Evolutionary conservation across 2,113 vertebrate species (phyloP), one percentile per base, ranked within the genome.

Genomic region (Proterorhinus semilunaris): DNA sequence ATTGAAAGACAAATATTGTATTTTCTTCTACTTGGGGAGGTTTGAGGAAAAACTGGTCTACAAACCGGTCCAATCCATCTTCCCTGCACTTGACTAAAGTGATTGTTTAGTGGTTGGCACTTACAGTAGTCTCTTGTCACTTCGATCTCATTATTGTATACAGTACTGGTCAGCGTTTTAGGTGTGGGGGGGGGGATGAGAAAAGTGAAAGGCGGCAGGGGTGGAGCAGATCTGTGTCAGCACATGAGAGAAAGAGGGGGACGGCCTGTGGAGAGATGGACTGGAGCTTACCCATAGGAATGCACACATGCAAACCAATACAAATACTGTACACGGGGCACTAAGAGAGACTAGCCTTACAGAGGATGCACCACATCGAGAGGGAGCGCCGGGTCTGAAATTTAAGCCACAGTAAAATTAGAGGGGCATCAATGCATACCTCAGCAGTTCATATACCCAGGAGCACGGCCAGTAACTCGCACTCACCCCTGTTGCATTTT

Each of bases 381-480:
- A 61, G 58, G 13, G 58, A 61, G 58, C 13, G n/a, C n/a, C n/a
- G 72, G 86, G 84, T 80, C 63, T 89, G 84, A 92, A 91, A 91
- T 87, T 85, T 54, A 89, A 90, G 81, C 81, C 83, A 61, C 77
- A 80, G 88, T 90, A 91, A 90, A 90, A 88, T 91, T 89, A 90
- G 89, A 88, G 82, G 81, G 70, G 79, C 69, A 70, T 69, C 71
- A 67, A 78, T 85, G 82, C 83, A 85, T 85, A 62, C 70, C 71
- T 80, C 86, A 87, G 81, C 82, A 81, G 80, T 88, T 87, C 71
- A 87, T 86, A 88, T 89, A 72, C 75, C 75, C 72, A 55, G 51
- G 62, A 80, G 84, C 61, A 13, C 51, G 61, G 62, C 44, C 57
- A 27, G 70, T 59, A 45, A 43, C 16, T 62, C 62, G 57, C 13